Evolutionary conservation across 1,140 invertebrate species (phyloP), one percentile per base, ranked within the genome.

Genomic region (Trichonephila clavata): DNA sequence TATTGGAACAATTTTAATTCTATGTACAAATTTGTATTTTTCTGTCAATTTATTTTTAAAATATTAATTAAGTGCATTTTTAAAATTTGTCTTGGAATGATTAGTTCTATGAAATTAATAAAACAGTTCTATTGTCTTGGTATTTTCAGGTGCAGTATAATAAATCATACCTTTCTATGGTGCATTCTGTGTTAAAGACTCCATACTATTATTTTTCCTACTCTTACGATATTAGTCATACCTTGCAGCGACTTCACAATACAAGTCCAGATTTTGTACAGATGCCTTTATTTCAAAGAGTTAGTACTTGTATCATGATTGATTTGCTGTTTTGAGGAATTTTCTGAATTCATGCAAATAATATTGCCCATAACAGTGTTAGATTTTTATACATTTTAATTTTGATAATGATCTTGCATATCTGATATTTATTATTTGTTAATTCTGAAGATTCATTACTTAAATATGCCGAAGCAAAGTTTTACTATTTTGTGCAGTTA

Each of bases 191-290:
- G 0, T 96, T 99, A 87, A 97, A 97, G 81, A 98, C 97, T 18
- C 98, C 98, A 14, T 97, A 97, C 94, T 98, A 98, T 94, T 99
- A 99, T 96, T 99, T 98, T 96, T 99, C 98, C 59, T 98, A 99
- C 94, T 97, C 98, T 0, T 99, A 99, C 95, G 99, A 99, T 96
- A 95, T 99, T 27, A 99, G 98, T 61, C 98, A 99, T 95, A 97
- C 98, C 0, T 96, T 99, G 95, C 99, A 99, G 95, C 96, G 98
- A 86, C 96, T 99, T 61, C 97, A 98, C 95, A 98, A 98, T 87
- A 98, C 98, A n/a, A 97, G 97, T 24, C 97, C 98, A 5, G 98
- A 98, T 94, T 99, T 99, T 95, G 96, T 97, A 89, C 97, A 97
- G 95, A 97, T 97, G 95, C 95, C 95, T 83, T 93, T 96, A 97